Base-by-base conservation (phyloP, 1,140 invertebrate genomes). In the Musca vetustissima region DNA sequence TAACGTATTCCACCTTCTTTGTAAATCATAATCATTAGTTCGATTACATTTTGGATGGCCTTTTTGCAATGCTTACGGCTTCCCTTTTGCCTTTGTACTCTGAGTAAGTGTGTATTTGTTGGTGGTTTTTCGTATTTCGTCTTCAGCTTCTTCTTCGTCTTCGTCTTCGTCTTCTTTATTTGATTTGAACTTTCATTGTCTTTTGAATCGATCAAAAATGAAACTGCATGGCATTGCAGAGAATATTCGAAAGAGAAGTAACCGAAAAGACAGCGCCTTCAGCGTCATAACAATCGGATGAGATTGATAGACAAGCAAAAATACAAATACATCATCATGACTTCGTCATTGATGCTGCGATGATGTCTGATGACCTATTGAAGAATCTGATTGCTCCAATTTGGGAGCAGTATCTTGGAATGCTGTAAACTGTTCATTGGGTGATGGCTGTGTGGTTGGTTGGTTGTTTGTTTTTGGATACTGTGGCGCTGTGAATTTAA, bases 21-120 rank as follows among this genome's bases (percentile, higher is more conserved):
- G 64, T 50, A 53, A 67, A 67, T 67, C 66, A 67, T 67, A 67
- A 67, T 57, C 66, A 67, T 32, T 57, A 67, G 52, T 65, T 65
- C 55, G 55, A 59, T 59, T 48, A 47, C n/a, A 65, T 65, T 65
- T 47, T 64, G 59, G n/a, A 25, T 22, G 28, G 28, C 49, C 49
- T 17, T 21, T n/a, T 52, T 21, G 49, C 49, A 4, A 4, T 52
- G n/a, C 21, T 21, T 17, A n/a, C n/a, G n/a, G n/a, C n/a, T n/a
- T n/a, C n/a, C 49, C 11, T 21, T 21, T 28, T 28, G 28, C 28
- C 28, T 28, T 28, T 28, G 28, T 28, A n/a, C n/a, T n/a, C n/a
- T n/a, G n/a, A n/a, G n/a, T n/a, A n/a, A n/a, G n/a, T n/a, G n/a
- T n/a, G n/a, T n/a, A n/a, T n/a, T n/a, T n/a, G n/a, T n/a, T n/a